These are phyloP conservation scores for Ophion ventricosus DNA, from an alignment of 2,888 invertebrate species.

Conservation along the genomic window DNA sequence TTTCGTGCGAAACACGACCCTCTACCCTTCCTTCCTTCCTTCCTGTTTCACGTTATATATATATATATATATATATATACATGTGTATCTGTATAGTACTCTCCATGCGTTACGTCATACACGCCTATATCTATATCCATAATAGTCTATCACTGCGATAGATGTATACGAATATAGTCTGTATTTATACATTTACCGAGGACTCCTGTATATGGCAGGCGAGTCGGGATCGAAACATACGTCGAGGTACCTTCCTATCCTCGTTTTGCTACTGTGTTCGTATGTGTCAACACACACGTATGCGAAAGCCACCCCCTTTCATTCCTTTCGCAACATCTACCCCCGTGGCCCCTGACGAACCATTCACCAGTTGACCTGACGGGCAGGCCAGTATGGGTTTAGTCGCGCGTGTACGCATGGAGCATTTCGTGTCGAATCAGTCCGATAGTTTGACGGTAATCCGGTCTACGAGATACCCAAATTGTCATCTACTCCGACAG, in stretches of 20 bases:
- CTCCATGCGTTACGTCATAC: not conserved
- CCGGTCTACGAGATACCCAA: not conserved
- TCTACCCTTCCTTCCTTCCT: constrained; percentile 62
- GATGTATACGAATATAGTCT: constrained; percentile 15
- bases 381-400: constrained; percentile 18
- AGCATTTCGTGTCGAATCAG: constrained; percentile 5
- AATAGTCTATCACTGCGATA: constrained; percentile 32
- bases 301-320: constrained; percentile 52
- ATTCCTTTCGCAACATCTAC: constrained; percentile 29
- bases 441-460: not conserved
- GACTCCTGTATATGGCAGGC: constrained; percentile 4
- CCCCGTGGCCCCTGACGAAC: constrained; percentile 11
- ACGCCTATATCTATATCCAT: constrained; percentile 5
- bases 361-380: constrained; percentile 41
- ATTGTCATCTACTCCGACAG: not conserved
- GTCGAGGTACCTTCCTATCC: constrained; percentile 42
- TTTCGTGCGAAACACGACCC: constrained; percentile 67
- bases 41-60: not conserved
- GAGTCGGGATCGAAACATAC: constrained; percentile 55
- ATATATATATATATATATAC: too few relatives aligned
- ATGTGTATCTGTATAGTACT: not conserved
- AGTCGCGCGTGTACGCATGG: constrained; percentile 9
- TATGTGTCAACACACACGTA: not conserved
- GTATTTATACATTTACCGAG: constrained; percentile 23
- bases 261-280: constrained; percentile 20